Evolutionary conservation across 2,797 vertebrate genomes (phyloP).

Genomic region (Presbytis comata): DNA sequence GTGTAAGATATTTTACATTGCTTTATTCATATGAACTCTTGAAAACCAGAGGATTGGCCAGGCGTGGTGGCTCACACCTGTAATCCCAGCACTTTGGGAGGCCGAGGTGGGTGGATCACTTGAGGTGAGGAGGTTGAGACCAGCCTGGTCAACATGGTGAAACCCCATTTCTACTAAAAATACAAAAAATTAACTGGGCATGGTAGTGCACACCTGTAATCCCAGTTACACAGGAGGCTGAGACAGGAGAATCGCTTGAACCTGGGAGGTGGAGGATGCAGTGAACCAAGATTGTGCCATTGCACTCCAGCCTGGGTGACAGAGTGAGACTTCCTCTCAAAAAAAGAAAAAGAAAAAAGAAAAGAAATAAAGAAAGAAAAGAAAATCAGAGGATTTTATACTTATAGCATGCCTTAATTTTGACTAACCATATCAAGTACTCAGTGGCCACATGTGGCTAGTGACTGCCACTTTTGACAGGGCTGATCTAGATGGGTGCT

Average conservation of each 20-base stretch:
- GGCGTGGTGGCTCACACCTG: not conserved
- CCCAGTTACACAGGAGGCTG: too few species aligned
- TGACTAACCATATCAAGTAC: not conserved
- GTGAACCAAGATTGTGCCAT: too few species aligned
- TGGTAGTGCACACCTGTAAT: too few species aligned
- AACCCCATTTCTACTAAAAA: not conserved
- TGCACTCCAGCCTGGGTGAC: too few species aligned
- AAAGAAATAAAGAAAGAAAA: too few species aligned
- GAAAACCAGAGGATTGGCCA: not conserved
- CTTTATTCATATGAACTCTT: not conserved
- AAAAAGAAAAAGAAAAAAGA: too few species aligned
- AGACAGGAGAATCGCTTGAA: too few species aligned
- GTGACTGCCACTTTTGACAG: not conserved
- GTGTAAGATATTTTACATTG: not conserved
- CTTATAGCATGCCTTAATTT: not conserved
- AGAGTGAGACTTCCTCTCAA: too few species aligned
- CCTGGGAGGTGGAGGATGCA: too few species aligned
- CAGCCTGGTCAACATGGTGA: not conserved
- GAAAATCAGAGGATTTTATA: not conserved
- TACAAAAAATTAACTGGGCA: not conserved
- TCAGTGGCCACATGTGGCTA: not conserved
- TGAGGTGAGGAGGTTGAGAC: not conserved
- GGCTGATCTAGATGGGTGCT: too few species aligned
- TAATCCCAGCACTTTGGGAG: not conserved
- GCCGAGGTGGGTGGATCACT: not conserved